Conservation (phyloP, 2,113 vertebrate species). For the Macaca mulatta region DNA sequence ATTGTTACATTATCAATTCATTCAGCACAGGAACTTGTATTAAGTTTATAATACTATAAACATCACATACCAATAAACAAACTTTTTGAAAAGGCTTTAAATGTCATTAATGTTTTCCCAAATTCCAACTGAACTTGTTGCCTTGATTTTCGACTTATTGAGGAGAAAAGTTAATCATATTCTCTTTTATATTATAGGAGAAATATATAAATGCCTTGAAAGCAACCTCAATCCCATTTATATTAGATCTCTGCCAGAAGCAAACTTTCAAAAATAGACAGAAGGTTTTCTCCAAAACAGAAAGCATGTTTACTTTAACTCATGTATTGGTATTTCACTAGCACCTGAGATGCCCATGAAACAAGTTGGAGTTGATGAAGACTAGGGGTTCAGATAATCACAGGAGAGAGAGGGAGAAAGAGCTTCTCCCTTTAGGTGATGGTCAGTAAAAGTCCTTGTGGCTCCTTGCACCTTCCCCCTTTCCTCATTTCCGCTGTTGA, state of each 20-base stretch:
- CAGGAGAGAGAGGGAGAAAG: too few relatives aligned
- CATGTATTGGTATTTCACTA: slow-evolving; percentile 8
- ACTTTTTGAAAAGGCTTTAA: slow-evolving; percentile 60
- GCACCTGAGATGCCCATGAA: background rate
- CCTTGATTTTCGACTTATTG: slow-evolving; percentile 37
- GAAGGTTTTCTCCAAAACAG: slow-evolving; percentile 31
- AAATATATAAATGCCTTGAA: slow-evolving; percentile 49
- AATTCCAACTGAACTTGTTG: slow-evolving; percentile 26
- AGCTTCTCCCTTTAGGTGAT: background rate
- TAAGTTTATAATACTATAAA: slow-evolving; percentile 52
- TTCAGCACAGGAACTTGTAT: background rate
- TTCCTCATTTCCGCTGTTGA: background rate
- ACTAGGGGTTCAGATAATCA: background rate
- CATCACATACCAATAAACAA: slow-evolving; percentile 9
- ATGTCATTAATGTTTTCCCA: slow-evolving; percentile 40
- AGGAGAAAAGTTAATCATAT: slow-evolving; percentile 44
- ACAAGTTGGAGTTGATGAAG: background rate
- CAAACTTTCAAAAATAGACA: slow-evolving; percentile 50
- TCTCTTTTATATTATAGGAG: slow-evolving; percentile 47
- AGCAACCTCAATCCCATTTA: background rate
- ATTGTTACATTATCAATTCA: background rate
- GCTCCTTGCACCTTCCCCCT: background rate
- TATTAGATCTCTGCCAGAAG: slow-evolving; percentile 24
- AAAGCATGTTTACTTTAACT: background rate
- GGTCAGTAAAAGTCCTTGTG: background rate